Base-by-base conservation (phyloP, 1,140 invertebrate species). In the Euborellia annulipes region DNA sequence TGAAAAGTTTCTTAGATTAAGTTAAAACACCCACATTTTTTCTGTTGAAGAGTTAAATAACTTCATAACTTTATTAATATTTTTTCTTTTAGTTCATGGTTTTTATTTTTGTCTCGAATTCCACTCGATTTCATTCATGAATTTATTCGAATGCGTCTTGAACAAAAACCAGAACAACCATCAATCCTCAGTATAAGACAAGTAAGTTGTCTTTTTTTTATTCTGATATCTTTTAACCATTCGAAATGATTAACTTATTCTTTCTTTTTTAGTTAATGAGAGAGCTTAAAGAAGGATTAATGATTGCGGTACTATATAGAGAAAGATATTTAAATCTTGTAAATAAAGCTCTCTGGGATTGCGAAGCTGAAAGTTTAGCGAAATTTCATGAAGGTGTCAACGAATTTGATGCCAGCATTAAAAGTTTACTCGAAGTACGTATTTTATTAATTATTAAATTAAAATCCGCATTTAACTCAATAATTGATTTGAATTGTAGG, bases 41-140 rank as follows among this genome's bases (percentile, higher is more conserved):
- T 27, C 11, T 27, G 11, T 27, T 27, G 4, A 27, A 11, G 11
- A 27, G 58, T n/a, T 3, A 27, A 11, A 27, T 4, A 27, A 27
- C 23, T 6, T 6, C 11, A 27, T 27, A 6, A 6, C 11, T 27
- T 27, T 27, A 6, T 27, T 27, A 27, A 6, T 27, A 6, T 27
- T 27, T 27, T 27, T 27, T 27, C 4, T 27, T 27, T 27, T 27
- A 27, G 77, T 52, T 69, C 76, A 19, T 72, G 79, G 36, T 93
- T 88, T 62, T 66, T 92, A n/a, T 88, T 91, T 58, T 67, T 94
- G 0, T 76, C 81, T 37, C 72, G 75, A 23, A 75, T 89, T 14
- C 84, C 85, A 14, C 59, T 93, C 51, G 85, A 92, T 61, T 76
- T 91, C 13, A 78, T 90, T 47, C 83, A 92, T 54, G 87, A 92